Evolutionary conservation across 2,888 invertebrate genomes (phyloP).

Genomic region (Dryomyza anilis): DNA sequence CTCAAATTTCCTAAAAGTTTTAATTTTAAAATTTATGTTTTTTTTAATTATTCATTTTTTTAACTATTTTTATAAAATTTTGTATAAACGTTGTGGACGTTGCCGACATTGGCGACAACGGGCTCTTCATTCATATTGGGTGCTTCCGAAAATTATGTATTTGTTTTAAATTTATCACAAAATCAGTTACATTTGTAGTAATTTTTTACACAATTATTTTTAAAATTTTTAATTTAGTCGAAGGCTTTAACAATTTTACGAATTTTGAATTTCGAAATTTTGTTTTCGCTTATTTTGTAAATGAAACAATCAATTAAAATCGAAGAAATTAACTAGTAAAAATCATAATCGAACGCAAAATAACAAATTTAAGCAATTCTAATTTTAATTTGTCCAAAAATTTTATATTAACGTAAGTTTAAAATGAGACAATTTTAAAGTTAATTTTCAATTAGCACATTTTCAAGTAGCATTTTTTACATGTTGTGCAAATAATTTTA

Average conservation of each 20-base stretch:
- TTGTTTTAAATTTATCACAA: constrained; percentile 55
- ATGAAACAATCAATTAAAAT: background rate
- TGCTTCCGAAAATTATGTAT: constrained; percentile 52
- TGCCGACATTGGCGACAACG: background rate
- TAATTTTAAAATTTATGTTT: constrained; percentile 36
- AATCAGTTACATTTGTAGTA: constrained; percentile 62
- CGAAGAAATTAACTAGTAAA: constrained; percentile 6
- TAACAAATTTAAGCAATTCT: too few relatives aligned
- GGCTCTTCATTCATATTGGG: constrained; percentile 43
- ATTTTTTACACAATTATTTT: constrained; percentile 40
- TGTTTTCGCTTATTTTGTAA: constrained; percentile 32
- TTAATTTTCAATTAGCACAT: background rate
- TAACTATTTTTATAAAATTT: constrained; percentile 55
- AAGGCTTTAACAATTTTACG: constrained; percentile 59
- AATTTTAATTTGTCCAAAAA: too few relatives aligned
- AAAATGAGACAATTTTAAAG: background rate
- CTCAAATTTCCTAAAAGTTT: constrained; percentile 57
- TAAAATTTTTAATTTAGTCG: constrained; percentile 48
- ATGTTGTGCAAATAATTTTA: background rate
- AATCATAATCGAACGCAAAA: background rate
- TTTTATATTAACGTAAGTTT: background rate
- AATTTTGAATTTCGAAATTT: constrained; percentile 49
- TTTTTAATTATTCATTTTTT: constrained; percentile 40
- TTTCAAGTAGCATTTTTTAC: background rate
- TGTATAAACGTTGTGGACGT: constrained; percentile 40